These are phyloP conservation scores for Rhagoletis zephyria DNA, from an alignment of 1,140 invertebrate genomes.

Conservation along the genomic window DNA sequence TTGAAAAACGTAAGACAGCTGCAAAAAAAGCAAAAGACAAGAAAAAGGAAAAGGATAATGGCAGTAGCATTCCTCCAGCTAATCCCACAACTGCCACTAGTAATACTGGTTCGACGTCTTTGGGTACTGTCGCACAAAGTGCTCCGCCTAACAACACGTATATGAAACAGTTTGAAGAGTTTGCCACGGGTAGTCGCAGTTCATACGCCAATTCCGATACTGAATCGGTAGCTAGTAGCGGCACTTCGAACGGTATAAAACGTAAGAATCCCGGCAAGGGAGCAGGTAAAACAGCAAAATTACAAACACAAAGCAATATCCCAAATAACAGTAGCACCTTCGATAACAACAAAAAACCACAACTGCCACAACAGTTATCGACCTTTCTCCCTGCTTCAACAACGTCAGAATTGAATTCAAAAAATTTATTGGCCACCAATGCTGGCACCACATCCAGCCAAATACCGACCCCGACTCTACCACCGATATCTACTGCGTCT, in stretches of 20 bases:
- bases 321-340: neutral
- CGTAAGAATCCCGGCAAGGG: conserved; percentile 49
- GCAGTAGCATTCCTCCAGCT: neutral
- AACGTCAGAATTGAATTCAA: conserved; percentile 63
- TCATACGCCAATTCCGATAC: conserved; percentile 69
- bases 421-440: conserved; percentile 61
- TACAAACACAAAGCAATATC: conserved; percentile 23
- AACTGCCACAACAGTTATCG: conserved; percentile 14
- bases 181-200: conserved; percentile 57
- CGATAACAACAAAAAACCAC: conserved; percentile 42
- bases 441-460: conserved; percentile 8
- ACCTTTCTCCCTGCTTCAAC: conserved; percentile 62
- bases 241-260: conserved; percentile 64
- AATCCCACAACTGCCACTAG: conserved; percentile 31
- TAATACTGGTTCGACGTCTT: neutral
- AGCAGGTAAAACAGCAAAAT: conserved; percentile 41
- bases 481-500: conserved; percentile 52
- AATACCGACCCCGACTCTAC: conserved; percentile 56
- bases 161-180: conserved; percentile 63
- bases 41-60: conserved; percentile 55
- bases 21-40: conserved; percentile 68
- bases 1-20: conserved; percentile 63
- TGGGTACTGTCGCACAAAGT: neutral
- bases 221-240: conserved; percentile 70
- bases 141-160: conserved; percentile 51